phyloP scores from a whole-genome alignment of 2,113 vertebrate genomes.

The Pseudonaja textilis region DNA sequence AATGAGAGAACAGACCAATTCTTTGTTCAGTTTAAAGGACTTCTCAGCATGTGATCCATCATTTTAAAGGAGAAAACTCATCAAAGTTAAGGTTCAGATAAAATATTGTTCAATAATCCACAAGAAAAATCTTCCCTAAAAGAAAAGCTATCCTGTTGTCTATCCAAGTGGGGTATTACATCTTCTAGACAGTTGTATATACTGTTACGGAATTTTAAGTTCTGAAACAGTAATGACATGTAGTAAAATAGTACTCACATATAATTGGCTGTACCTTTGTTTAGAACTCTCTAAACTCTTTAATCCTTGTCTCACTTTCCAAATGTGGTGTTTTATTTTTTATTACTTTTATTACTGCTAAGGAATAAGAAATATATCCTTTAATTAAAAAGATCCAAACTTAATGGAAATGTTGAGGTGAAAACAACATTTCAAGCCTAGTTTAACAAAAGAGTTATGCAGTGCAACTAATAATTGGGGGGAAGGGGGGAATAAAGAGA shows the following conservation, averaged over 20 bases:
- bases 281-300: background rate
- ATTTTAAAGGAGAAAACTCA: background rate
- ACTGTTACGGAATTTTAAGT: background rate
- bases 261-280: slow-evolving; percentile 14
- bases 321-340: slow-evolving; percentile 34
- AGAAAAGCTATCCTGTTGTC: background rate
- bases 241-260: background rate
- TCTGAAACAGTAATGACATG: background rate
- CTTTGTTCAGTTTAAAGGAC: background rate
- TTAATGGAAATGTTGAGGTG: slow-evolving; percentile 42
- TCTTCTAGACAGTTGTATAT: background rate
- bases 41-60: background rate
- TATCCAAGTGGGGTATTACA: background rate
- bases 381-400: slow-evolving; percentile 31
- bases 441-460: slow-evolving; percentile 19
- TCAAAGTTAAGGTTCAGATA: background rate
- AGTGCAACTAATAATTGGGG: background rate
- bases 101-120: background rate
- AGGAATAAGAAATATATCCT: slow-evolving; percentile 23
- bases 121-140: background rate
- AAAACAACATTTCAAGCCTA: slow-evolving; percentile 21
- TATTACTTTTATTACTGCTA: slow-evolving; percentile 28
- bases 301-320: background rate
- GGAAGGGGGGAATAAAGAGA: background rate
- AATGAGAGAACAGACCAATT: background rate